Evolutionary conservation across 1,140 invertebrate species (phyloP).

Genomic region (Sycobia sp.): DNA sequence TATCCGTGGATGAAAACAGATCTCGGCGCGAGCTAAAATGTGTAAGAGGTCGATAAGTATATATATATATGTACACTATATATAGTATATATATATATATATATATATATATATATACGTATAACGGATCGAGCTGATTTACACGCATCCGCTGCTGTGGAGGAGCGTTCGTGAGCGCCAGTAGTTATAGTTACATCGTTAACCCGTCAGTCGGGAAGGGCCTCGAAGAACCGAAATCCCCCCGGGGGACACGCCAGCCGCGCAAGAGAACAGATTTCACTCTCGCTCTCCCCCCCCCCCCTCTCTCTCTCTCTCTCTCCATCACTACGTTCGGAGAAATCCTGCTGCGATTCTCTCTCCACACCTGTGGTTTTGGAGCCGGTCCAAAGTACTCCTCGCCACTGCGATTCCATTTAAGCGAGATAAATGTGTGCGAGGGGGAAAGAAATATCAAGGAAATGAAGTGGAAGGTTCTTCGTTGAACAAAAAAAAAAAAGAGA

Average conservation of each 20-base stretch:
- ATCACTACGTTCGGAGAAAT: not conserved
- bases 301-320: not conserved
- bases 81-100: too few species aligned
- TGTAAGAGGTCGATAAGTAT: too few species aligned
- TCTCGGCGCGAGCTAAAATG: too few species aligned
- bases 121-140: not conserved
- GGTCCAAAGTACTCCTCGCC: constrained; percentile 16
- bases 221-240: not conserved
- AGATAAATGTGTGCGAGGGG: not conserved
- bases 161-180: too few species aligned
- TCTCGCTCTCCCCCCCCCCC: not conserved
- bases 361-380: constrained; percentile 16
- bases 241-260: too few species aligned
- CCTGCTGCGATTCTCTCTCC: not conserved
- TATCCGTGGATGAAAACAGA: too few species aligned
- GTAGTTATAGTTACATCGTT: too few species aligned
- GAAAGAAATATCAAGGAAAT: not conserved
- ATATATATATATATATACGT: constrained; percentile 1
- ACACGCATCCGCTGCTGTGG: not conserved
- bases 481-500: not conserved
- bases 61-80: too few species aligned
- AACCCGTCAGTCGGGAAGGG: constrained; percentile 3
- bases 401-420: constrained; percentile 4
- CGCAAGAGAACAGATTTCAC: constrained; percentile 17
- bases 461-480: not conserved